Base-by-base conservation (phyloP, 2,113 vertebrate species). In the Melanotaenia duboulayi region DNA sequence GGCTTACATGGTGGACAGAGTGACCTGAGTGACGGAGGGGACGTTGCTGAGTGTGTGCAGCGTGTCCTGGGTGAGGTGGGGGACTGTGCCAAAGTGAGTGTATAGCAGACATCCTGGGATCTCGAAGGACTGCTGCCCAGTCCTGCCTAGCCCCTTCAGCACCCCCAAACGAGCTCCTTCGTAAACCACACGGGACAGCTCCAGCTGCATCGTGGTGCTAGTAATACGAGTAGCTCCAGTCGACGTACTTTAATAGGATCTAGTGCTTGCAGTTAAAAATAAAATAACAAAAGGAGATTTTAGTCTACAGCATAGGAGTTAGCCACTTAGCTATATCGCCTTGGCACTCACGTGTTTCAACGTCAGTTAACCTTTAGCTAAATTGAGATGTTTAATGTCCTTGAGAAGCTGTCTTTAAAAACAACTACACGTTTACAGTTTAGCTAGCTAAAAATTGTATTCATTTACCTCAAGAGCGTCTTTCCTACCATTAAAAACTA, bases 51-150 rank as follows among this genome's bases (percentile, higher is more conserved):
- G 81, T 0, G 77, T 92, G 70, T 84, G 85, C 62, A 98, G 93
- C 0, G 95, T 96, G 64, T 98, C 95, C 65, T 92, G 94, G 25
- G 95, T 97, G 16, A 99, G 96, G 81, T 98, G 97, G 0, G 97
- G 97, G 11, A 96, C 95, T 0, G 95, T 92, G 20, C 96, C 96
- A 4, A 92, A 90, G 78, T 90, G 96, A 8, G 97, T 97, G 87
- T 98, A 96, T 19, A 99, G 92, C 50, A 99, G 85, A 88, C 96
- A 99, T 6, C 95, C 96, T 1, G 97, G 96, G 60, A 97, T 83
- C 16, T 96, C 93, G 74, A 99, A 49, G 0, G 88, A 90, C 44
- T 67, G 80, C 17, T 91, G 83, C 1, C 87, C 93, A 9, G 84
- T 88, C 81, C 85, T 93, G 32, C 96, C 95, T 39, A 96, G 66